A percentile compares a stretch with the other conserved stretches of the same genome.
phyloP scores from a whole-genome alignment of 2,113 vertebrate species.

The Oreocharis arfaki region DNA sequence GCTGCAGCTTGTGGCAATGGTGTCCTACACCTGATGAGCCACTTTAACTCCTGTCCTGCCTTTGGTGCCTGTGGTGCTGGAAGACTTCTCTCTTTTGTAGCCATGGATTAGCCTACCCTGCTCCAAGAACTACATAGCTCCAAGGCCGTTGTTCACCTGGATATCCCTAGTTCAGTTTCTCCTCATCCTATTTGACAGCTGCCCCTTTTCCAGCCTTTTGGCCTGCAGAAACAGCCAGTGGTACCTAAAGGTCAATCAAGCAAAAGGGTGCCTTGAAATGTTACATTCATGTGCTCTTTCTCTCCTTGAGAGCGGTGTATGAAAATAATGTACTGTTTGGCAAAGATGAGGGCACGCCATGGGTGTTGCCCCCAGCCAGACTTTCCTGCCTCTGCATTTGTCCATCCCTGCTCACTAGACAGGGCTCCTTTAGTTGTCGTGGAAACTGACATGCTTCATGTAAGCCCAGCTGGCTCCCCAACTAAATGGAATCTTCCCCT shows the following conservation, averaged over 20 bases:
- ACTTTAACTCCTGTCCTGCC: background rate
- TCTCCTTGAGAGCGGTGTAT: background rate
- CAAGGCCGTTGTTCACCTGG: background rate
- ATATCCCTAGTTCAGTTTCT: background rate
- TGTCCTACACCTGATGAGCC: background rate
- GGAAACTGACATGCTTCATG: fast-evolving
- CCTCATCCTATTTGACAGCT: fast-evolving
- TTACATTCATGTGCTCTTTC: background rate
- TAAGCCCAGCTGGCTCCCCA: fast-evolving
- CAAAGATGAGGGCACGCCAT: background rate
- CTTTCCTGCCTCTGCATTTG: background rate
- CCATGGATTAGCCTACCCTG: fast-evolving
- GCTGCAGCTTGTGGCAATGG: background rate
- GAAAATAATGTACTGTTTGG: background rate
- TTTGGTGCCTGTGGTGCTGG: background rate
- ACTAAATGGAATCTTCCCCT: background rate
- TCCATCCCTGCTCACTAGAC: background rate
- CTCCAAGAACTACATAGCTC: background rate
- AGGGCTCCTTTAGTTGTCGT: background rate
- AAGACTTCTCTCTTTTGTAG: background rate
- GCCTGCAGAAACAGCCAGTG: background rate
- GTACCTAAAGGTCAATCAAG: background rate
- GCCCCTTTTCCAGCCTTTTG: background rate
- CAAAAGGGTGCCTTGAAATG: fast-evolving
- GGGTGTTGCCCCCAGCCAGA: background rate